Percentiles rank a stretch among this genome's conserved stretches.
Conservation (phyloP, 2,888 invertebrate species). For the Ophonus ardosiacus region DNA sequence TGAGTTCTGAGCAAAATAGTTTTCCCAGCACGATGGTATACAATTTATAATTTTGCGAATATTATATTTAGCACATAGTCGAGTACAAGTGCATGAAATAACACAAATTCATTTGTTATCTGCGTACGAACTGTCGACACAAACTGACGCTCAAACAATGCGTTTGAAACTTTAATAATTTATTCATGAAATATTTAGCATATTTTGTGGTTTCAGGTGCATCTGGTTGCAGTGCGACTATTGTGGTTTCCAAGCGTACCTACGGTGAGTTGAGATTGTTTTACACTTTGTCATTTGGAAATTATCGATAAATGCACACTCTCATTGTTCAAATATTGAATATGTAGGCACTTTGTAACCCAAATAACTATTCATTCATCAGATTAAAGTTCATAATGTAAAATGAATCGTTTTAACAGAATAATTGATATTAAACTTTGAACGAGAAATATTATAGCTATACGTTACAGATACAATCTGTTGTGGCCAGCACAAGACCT, state of each 20-base stretch:
- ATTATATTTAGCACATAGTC: conserved; percentile 13
- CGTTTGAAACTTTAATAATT: conserved; percentile 55
- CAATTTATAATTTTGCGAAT: not conserved
- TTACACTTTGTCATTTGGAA: not conserved
- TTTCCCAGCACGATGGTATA: not conserved
- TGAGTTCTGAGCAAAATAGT: not conserved
- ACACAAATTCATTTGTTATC: conserved; percentile 55
- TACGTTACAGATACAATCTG: too few relatives aligned
- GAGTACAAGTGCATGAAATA: conserved; percentile 31
- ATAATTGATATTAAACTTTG: too few relatives aligned
- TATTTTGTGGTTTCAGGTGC: conserved; percentile 58
- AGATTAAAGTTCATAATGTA: not conserved
- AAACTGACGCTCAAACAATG: conserved; percentile 49
- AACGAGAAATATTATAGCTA: too few relatives aligned
- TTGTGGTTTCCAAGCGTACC: conserved; percentile 22
- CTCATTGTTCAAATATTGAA: not conserved
- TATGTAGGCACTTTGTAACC: not conserved
- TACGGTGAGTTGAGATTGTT: conserved; percentile 31
- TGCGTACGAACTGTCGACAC: conserved; percentile 34
- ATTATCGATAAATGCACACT: not conserved
- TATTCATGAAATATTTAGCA: conserved; percentile 57
- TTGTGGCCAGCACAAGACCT: too few relatives aligned
- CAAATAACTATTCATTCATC: not conserved
- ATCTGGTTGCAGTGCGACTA: conserved; percentile 22
- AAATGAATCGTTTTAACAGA: too few relatives aligned